Evolutionary conservation across 2,113 vertebrate genomes (phyloP).

Genomic region (Melospiza georgiana): DNA sequence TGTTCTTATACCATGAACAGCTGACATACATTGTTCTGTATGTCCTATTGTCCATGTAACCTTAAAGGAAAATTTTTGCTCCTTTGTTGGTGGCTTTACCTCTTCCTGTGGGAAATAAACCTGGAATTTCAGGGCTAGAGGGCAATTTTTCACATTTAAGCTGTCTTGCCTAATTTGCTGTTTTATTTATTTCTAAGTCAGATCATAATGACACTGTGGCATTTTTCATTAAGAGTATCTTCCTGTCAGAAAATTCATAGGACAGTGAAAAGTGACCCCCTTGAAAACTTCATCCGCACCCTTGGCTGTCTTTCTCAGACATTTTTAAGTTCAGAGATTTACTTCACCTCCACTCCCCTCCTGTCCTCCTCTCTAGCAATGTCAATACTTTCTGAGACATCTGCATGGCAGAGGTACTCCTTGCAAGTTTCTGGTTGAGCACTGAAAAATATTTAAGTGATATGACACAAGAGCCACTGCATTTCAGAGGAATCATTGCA

Average conservation of each 20-base stretch:
- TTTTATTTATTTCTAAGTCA: slow-evolving; percentile 10
- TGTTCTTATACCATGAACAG: not conserved
- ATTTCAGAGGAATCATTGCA: not conserved
- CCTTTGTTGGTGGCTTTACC: slow-evolving; percentile 45
- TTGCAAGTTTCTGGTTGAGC: not conserved
- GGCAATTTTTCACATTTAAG: slow-evolving; percentile 19
- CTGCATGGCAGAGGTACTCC: not conserved
- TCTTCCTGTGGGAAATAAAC: slow-evolving; percentile 41
- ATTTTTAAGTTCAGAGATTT: not conserved
- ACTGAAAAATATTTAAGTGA: not conserved
- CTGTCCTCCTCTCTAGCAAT: not conserved
- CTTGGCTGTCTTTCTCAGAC: not conserved
- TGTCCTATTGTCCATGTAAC: not conserved
- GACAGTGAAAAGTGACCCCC: not conserved
- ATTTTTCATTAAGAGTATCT: slow-evolving; percentile 22
- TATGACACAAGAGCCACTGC: not conserved
- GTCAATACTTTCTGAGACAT: slow-evolving; percentile 2
- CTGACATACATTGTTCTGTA: not conserved
- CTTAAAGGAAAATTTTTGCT: slow-evolving; percentile 26
- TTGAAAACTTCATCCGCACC: not conserved
- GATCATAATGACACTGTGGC: not conserved
- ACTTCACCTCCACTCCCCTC: not conserved
- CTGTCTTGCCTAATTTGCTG: not conserved
- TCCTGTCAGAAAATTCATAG: not conserved
- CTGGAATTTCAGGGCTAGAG: slow-evolving; percentile 25